Evolutionary conservation across 2,888 invertebrate species (phyloP).

Genomic region (Caenorhabditis parvicauda): DNA sequence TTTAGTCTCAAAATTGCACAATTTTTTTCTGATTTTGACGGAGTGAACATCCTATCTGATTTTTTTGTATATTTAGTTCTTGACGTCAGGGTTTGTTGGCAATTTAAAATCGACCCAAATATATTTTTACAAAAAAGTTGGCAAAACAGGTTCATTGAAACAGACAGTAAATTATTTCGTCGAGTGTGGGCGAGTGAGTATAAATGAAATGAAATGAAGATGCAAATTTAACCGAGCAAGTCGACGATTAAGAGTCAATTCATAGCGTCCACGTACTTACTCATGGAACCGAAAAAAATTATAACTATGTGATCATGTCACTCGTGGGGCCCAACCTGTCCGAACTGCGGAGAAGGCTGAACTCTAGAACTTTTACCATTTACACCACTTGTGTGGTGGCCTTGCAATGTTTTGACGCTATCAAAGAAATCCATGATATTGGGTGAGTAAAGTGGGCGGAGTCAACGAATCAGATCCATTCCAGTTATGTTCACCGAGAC

Average conservation of each 20-base stretch:
- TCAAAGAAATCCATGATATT: conserved; percentile 17
- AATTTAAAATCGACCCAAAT: too few relatives aligned
- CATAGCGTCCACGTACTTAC: conserved; percentile 18
- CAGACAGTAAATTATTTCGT: too few relatives aligned
- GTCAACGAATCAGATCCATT: background rate
- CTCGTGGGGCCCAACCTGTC: conserved; percentile 21
- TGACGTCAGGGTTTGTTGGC: too few relatives aligned
- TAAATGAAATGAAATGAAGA: too few relatives aligned
- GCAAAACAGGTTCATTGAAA: too few relatives aligned
- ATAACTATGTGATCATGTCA: conserved; percentile 25
- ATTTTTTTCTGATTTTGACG: too few relatives aligned
- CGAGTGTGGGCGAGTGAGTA: too few relatives aligned
- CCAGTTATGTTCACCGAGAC: conserved; percentile 23
- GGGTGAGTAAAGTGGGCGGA: conserved; percentile 1
- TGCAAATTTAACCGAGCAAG: too few relatives aligned
- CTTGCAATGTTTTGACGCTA: conserved; percentile 18
- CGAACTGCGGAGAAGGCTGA: conserved; percentile 10
- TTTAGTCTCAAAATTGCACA: too few relatives aligned
- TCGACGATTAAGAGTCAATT: conserved; percentile 18
- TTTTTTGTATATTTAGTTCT: too few relatives aligned
- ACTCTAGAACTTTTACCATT: conserved; percentile 10
- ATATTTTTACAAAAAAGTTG: too few relatives aligned
- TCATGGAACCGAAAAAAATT: conserved; percentile 16
- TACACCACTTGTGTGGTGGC: conserved; percentile 17
- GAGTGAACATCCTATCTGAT: too few relatives aligned